Conservation (phyloP, 2,888 invertebrate species). For the Blastobasis adustella region DNA sequence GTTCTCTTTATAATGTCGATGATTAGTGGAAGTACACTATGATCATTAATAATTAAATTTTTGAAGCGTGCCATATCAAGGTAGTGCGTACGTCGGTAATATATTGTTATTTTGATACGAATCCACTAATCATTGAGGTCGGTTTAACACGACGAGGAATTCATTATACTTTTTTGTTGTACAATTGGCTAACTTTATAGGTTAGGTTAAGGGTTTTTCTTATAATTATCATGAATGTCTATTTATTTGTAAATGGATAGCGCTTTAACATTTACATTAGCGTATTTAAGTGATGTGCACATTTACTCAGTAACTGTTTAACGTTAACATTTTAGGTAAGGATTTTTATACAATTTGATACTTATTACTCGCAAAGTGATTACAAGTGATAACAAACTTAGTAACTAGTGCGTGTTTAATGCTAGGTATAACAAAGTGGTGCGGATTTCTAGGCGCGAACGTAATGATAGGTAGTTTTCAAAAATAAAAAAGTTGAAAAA, state of each 20-base stretch:
- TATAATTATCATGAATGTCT: conserved; percentile 63
- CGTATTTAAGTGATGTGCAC: conserved; percentile 55
- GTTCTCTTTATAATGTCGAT: conserved; percentile 36
- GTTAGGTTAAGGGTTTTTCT: conserved; percentile 57
- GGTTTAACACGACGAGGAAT: conserved; percentile 13
- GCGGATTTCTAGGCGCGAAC: conserved; percentile 55
- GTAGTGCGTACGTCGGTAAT: conserved; percentile 23
- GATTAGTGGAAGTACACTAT: conserved; percentile 35
- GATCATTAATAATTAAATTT: conserved; percentile 1
- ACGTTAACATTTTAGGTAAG: conserved; percentile 58
- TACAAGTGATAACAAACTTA: conserved; percentile 66
- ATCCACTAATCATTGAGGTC: conserved; percentile 50
- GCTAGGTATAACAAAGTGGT: conserved; percentile 51
- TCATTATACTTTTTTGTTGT: conserved; percentile 24
- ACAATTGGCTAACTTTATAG: conserved; percentile 45
- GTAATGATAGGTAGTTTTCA: conserved; percentile 11
- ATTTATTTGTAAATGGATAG: conserved; percentile 63
- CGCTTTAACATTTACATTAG: conserved; percentile 54
- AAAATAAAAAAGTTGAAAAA: conserved; percentile 1
- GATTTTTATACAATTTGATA: conserved; percentile 72
- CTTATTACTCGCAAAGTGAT: conserved; percentile 71
- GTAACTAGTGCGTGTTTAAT: conserved; percentile 59
- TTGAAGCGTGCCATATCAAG: conserved; percentile 58
- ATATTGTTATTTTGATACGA: conserved; percentile 19
- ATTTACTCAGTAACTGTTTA: conserved; percentile 63